phyloP scores from a whole-genome alignment of 2,113 vertebrate species.

The Morone saxatilis region DNA sequence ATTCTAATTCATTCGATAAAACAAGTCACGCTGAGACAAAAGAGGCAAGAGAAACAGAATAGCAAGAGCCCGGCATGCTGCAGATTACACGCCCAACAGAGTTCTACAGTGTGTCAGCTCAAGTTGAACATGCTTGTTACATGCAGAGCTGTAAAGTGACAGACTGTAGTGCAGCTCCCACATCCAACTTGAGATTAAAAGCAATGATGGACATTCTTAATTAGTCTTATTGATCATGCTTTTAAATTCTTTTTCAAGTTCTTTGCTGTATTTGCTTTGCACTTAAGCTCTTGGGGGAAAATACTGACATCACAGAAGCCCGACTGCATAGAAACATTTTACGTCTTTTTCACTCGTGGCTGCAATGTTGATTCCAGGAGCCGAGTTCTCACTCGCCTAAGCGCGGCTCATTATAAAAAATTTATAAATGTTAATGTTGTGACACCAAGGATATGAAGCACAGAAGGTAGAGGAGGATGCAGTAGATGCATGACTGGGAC shows the following conservation, averaged over 20 bases:
- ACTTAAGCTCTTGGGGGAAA: constrained; percentile 15
- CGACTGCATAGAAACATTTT: not conserved
- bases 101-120: not conserved
- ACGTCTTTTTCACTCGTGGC: constrained; percentile 20
- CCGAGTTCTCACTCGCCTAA: not conserved
- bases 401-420: constrained; percentile 15
- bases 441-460: not conserved
- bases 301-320: not conserved
- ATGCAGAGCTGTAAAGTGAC: not conserved
- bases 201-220: constrained; percentile 43
- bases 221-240: constrained; percentile 48
- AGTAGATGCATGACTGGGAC: not conserved
- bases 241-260: constrained; percentile 45
- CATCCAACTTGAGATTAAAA: constrained; percentile 8
- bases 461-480: not conserved
- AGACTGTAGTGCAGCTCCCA: not conserved
- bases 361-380: constrained; percentile 2
- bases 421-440: not conserved
- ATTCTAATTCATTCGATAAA: constrained; percentile 23
- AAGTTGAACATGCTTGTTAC: not conserved
- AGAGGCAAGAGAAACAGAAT: not conserved
- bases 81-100: not conserved
- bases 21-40: not conserved
- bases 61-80: not conserved
- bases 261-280: constrained; percentile 6